phyloP scores from a whole-genome alignment of 2,888 invertebrate species.

The Heliconius ethilla region DNA sequence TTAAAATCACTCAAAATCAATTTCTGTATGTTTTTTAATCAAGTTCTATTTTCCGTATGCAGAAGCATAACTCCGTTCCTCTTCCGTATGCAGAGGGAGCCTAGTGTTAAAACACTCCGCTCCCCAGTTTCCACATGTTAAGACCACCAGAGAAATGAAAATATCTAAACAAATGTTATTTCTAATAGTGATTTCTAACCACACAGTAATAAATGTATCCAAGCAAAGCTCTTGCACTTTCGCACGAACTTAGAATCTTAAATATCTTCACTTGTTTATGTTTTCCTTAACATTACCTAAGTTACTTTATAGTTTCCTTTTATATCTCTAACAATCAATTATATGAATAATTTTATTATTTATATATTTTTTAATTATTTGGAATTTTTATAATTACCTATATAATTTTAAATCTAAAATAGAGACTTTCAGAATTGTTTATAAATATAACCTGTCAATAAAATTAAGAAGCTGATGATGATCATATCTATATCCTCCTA shows the following conservation, averaged over 20 bases:
- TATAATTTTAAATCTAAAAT: not conserved
- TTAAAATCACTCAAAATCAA: too few species aligned
- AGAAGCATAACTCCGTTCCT: too few species aligned
- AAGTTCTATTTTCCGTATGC: too few species aligned
- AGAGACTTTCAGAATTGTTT: not conserved
- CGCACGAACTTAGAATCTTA: constrained; percentile 42
- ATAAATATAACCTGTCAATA: not conserved
- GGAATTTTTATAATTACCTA: not conserved
- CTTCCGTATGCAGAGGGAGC: too few species aligned
- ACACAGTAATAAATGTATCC: constrained; percentile 13
- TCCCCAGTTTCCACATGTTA: too few species aligned
- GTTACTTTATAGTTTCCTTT: constrained; percentile 41
- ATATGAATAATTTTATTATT: not conserved
- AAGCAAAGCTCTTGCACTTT: constrained; percentile 16
- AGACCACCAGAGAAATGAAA: too few species aligned
- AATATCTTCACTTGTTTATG: constrained; percentile 39
- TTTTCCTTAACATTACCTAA: constrained; percentile 41
- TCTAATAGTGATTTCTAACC: not conserved
- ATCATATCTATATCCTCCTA: not conserved
- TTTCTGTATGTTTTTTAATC: too few species aligned
- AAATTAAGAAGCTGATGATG: not conserved
- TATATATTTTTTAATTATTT: not conserved
- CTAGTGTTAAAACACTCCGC: too few species aligned
- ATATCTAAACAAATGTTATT: not conserved
- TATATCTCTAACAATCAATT: constrained; percentile 8